phyloP scores from a whole-genome alignment of 2,888 invertebrate genomes.

The Drosophila mimica region DNA sequence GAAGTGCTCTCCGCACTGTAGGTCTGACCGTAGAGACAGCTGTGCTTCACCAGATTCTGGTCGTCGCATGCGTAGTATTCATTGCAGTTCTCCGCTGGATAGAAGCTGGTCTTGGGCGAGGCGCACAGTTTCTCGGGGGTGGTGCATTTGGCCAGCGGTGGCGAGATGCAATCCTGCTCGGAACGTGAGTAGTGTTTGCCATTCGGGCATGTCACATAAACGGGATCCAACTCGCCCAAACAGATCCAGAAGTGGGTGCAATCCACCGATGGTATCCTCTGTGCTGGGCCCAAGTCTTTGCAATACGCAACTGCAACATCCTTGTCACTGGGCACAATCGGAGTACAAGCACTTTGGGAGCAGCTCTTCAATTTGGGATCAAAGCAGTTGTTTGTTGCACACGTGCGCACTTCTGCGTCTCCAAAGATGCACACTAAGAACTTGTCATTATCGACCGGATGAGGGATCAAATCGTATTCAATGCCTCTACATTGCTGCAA shows the following conservation, averaged over 20 bases:
- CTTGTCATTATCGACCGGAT: slow-evolving; percentile 14
- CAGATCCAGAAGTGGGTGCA: slow-evolving; percentile 36
- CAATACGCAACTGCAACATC: neutral
- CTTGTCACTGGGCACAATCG: slow-evolving; percentile 5
- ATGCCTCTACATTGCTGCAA: slow-evolving; percentile 20
- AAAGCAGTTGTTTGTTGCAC: slow-evolving; percentile 4
- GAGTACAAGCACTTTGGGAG: neutral
- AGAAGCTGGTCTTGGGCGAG: neutral
- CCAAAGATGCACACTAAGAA: slow-evolving; percentile 27
- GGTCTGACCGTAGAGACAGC: slow-evolving; percentile 23
- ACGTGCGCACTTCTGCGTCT: slow-evolving; percentile 17
- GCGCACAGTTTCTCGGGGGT: slow-evolving; percentile 25
- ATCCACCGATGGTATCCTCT: slow-evolving; percentile 20
- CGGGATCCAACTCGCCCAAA: slow-evolving; percentile 16
- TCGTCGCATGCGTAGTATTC: slow-evolving; percentile 27
- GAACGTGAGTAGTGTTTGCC: slow-evolving; percentile 32
- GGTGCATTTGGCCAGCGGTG: slow-evolving; percentile 32
- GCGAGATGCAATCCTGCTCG: slow-evolving; percentile 27
- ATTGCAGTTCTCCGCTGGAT: slow-evolving; percentile 27
- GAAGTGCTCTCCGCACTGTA: slow-evolving; percentile 7
- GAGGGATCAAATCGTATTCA: slow-evolving; percentile 18
- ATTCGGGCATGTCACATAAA: slow-evolving; percentile 24
- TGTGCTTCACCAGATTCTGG: slow-evolving; percentile 19
- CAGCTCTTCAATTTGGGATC: slow-evolving; percentile 13
- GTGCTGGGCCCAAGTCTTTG: neutral